Conservation (phyloP, 2,113 vertebrate species). For the Ochotona princeps region DNA sequence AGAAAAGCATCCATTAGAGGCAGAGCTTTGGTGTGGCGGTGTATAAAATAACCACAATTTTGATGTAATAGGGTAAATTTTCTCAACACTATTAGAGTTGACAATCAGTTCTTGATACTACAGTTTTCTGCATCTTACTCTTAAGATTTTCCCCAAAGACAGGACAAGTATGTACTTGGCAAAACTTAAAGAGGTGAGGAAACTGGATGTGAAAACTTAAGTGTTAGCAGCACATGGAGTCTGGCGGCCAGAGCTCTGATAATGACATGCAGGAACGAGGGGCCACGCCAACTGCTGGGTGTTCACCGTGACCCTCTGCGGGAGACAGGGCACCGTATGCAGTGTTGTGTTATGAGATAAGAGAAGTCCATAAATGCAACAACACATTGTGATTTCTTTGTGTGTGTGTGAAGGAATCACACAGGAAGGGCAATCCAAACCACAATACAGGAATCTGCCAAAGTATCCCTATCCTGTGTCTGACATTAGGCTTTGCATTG, state of each 20-base stretch:
- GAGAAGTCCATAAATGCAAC: slow-evolving; percentile 60
- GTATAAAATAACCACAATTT: slow-evolving; percentile 83
- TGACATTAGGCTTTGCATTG: slow-evolving; percentile 73
- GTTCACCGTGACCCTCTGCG: slow-evolving; percentile 22
- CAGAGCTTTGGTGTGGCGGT: slow-evolving; percentile 76
- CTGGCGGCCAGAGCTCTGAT: neutral
- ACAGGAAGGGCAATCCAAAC: slow-evolving; percentile 74
- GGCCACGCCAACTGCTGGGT: slow-evolving; percentile 34
- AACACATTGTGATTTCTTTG: slow-evolving; percentile 69
- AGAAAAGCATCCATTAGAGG: slow-evolving; percentile 82
- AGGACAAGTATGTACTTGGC: slow-evolving; percentile 14
- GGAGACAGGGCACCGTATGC: slow-evolving; percentile 42
- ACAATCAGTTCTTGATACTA: slow-evolving; percentile 55
- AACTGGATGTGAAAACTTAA: slow-evolving; percentile 45
- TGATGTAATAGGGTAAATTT: slow-evolving; percentile 78
- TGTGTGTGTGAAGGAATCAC: slow-evolving; percentile 68
- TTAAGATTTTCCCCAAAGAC: slow-evolving; percentile 12
- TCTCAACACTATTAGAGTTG: slow-evolving; percentile 68
- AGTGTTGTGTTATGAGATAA: slow-evolving; percentile 57
- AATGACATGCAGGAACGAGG: neutral
- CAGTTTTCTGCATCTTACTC: slow-evolving; percentile 39
- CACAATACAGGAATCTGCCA: slow-evolving; percentile 75
- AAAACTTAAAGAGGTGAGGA: slow-evolving; percentile 44
- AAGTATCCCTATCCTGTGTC: slow-evolving; percentile 77
- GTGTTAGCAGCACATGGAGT: neutral